Conservation (phyloP, 2,113 vertebrate species). For the Pterophyllum scalare region DNA sequence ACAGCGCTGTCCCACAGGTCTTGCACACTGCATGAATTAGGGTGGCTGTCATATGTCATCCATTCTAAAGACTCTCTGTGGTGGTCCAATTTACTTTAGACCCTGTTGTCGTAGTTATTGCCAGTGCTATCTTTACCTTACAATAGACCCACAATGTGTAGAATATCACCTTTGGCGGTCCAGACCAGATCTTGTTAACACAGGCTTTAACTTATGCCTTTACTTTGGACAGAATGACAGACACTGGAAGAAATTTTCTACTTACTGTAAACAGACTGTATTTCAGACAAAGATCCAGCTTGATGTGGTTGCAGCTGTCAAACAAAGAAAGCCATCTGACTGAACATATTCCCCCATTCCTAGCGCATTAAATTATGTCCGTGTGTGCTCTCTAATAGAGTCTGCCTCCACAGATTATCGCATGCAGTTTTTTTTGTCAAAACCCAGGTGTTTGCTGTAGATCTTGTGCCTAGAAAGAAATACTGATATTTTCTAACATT, state of each 20-base stretch:
- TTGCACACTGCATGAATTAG: background rate
- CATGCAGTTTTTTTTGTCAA: background rate
- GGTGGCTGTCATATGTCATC: background rate
- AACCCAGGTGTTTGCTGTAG: constrained; percentile 36
- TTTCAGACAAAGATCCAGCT: constrained; percentile 27
- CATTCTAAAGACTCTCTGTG: background rate
- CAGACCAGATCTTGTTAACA: constrained; percentile 26
- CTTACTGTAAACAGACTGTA: constrained; percentile 39
- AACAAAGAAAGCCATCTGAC: constrained; percentile 41
- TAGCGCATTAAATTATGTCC: constrained; percentile 31
- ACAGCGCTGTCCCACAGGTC: background rate
- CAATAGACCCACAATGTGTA: background rate
- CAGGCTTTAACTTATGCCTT: constrained; percentile 1
- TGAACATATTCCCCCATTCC: constrained; percentile 32
- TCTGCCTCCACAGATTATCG: constrained; percentile 16
- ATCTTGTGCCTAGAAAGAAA: background rate
- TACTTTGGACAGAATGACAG: constrained; percentile 33
- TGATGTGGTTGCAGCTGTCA: constrained; percentile 49
- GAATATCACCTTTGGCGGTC: background rate
- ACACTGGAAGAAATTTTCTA: background rate
- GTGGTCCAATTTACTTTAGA: constrained; percentile 1
- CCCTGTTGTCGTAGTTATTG: background rate
- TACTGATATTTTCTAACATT: background rate
- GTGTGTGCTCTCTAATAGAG: constrained; percentile 48
- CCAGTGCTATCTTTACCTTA: background rate